These are phyloP conservation scores for Drosophila murphyi DNA, from an alignment of 1,140 invertebrate genomes.

Conservation along the genomic window DNA sequence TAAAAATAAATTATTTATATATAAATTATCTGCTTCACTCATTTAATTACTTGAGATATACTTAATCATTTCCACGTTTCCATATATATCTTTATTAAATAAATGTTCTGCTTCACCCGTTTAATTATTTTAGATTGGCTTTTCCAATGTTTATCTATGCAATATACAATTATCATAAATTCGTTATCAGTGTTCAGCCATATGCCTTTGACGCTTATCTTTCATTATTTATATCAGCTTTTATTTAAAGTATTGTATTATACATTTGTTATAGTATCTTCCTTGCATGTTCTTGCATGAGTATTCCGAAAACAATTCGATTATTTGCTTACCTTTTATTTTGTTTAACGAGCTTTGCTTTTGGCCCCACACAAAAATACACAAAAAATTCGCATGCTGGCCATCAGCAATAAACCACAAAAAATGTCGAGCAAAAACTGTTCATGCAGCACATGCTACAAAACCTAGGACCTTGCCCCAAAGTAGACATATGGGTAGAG, in stretches of 20 bases:
- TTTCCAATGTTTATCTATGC: slow-evolving; percentile 9
- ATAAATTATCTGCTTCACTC: no score
- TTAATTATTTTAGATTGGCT: slow-evolving; percentile 6
- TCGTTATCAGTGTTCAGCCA: slow-evolving; percentile 17
- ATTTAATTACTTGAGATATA: no score
- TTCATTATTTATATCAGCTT: background rate
- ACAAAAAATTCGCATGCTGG: slow-evolving; percentile 11
- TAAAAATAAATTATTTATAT: no score
- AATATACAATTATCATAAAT: slow-evolving; percentile 28
- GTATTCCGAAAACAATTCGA: slow-evolving; percentile 45
- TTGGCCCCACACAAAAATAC: background rate
- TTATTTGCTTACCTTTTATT: slow-evolving; percentile 69
- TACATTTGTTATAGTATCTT: slow-evolving; percentile 30
- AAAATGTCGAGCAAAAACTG: slow-evolving; percentile 40
- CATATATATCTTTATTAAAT: background rate
- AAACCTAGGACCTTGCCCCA: background rate
- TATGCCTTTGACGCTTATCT: slow-evolving; percentile 4
- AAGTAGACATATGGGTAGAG: slow-evolving; percentile 34
- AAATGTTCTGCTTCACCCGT: background rate
- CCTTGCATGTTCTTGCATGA: slow-evolving; percentile 21
- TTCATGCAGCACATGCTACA: slow-evolving; percentile 47
- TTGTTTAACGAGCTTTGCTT: slow-evolving; percentile 64
- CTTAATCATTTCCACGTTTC: no score
- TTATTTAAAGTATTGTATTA: slow-evolving; percentile 22
- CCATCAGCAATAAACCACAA: slow-evolving; percentile 32